Base-by-base conservation (phyloP, 1,140 invertebrate species). In the Atta cephalotes region DNA sequence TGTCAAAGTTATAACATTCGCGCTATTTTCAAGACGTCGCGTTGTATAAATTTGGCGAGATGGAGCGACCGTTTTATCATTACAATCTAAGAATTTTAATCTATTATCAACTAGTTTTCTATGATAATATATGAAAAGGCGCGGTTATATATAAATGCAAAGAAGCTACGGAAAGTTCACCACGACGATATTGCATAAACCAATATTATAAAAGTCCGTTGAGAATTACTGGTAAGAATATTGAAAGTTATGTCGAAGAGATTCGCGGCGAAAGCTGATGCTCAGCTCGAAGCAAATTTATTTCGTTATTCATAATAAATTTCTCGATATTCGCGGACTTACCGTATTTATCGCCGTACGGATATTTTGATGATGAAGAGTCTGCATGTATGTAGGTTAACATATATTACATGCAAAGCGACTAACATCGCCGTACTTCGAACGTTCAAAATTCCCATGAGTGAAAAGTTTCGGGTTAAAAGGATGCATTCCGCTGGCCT, bases 401-500 rank as follows among this genome's bases (percentile, higher is more conserved):
- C 49, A 66, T 71, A 49, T 14, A 60, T 66, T 45, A 39, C 53
- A 70, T 58, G 25, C 80, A 49, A 60, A 82, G 35, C 68, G 80
- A 39, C 51, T 35, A 58, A n/a, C 56, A 28, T 28, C 49, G 28
- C 21, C 35, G 39, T 51, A 62, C 45, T n/a, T 31, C 39, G 56
- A 31, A 51, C 80, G 39, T 76, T 70, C 25, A 62, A 74, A 82
- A 84, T 63, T 76, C 39, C 39, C 70, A 21, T 58, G 70, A 84
- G 70, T 62, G 80, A 74, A 84, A 76, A 84, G 80, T 76, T 84
- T 76, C 80, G 18, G 49, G 70, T 28, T 84, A 76, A 84, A 74
- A 84, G 70, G 80, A 76, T 84, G 68, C 80, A 74, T 84, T 62
- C 70, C 80, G 9, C 70, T 76, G 68, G 80, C 63, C 63, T 80